Evolutionary conservation across 2,113 vertebrate species (phyloP), one percentile per base, ranked within the genome.

Genomic region (Sphaerodactylus townsendi): DNA sequence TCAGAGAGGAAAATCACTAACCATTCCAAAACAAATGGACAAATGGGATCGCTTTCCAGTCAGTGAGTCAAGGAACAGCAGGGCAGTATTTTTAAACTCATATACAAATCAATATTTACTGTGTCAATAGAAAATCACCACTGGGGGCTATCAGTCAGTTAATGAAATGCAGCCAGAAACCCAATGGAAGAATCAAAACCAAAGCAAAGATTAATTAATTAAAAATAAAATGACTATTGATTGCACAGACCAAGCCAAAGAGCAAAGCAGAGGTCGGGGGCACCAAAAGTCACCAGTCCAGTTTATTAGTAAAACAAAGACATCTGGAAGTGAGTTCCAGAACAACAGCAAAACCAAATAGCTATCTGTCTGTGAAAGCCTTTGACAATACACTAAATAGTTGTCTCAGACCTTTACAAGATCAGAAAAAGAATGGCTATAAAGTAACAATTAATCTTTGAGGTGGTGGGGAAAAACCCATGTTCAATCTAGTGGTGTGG

Each of bases 61-160:
- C 50, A 86, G 41, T 10, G 77, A 88, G 41, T 2, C 76, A 39
- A 78, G 11, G 0, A 53, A 83, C 69, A 88, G 0, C 0, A 25
- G 64, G 79, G 1, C 17, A 81, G 17, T 79, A 74, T 86, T 88
- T 87, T 71, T 1, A 70, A 56, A 46, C 1, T 59, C 77, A 77
- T n/a, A 39, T 81, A 44, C 50, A 30, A 90, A 25, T 0, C 30
- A 86, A 8, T 64, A 39, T 74, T 82, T 88, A 88, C 50, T 72
- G 28, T 68, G 64, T 5, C 65, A 65, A 5, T n/a, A 21, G 35
- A 73, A 89, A 89, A 83, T 62, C 7, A 33, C 2, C 50, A 0
- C 14, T 86, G 28, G 0, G 0, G 7, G 19, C 35, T 82, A 46
- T 62, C 53, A 44, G 6, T 77, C 48, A 71, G 39, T 69, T 70